Evolutionary conservation across 2,888 invertebrate genomes (phyloP).

Genomic region (Maniola hyperantus): DNA sequence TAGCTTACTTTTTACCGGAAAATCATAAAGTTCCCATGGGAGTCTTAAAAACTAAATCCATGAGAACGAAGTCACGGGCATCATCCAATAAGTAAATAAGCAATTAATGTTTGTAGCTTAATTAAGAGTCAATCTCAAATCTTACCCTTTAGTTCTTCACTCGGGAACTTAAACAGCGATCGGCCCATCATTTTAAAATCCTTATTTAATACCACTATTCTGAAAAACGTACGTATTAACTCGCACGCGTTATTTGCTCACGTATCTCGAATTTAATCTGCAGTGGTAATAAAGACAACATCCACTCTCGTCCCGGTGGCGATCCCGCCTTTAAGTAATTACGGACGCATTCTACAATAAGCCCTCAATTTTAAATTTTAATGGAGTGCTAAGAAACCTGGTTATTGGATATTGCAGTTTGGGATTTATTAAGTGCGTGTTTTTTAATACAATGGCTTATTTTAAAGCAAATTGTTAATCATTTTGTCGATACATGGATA

Average conservation of each 20-base stretch:
- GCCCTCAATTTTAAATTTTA: constrained; percentile 63
- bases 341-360: constrained; percentile 67
- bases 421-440: constrained; percentile 33
- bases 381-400: constrained; percentile 73
- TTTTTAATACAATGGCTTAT: constrained; percentile 18
- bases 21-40: too few relatives aligned
- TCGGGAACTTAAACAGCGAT: background rate
- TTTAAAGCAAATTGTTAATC: background rate
- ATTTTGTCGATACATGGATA: background rate
- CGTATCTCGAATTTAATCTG: constrained; percentile 64
- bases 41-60: too few relatives aligned
- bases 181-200: constrained; percentile 10
- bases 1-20: too few relatives aligned
- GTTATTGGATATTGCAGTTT: constrained; percentile 50
- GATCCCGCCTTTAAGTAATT: constrained; percentile 61
- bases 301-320: constrained; percentile 66
- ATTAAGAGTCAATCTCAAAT: constrained; percentile 15
- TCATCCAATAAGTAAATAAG: background rate
- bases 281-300: constrained; percentile 44
- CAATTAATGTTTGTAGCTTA: constrained; percentile 4
- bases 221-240: constrained; percentile 27
- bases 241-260: constrained; percentile 54
- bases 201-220: constrained; percentile 18
- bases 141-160: constrained; percentile 19
- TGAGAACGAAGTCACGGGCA: too few relatives aligned